Evolutionary conservation across 2,888 invertebrate species (phyloP).

Genomic region (Stegana nigrithorax): DNA sequence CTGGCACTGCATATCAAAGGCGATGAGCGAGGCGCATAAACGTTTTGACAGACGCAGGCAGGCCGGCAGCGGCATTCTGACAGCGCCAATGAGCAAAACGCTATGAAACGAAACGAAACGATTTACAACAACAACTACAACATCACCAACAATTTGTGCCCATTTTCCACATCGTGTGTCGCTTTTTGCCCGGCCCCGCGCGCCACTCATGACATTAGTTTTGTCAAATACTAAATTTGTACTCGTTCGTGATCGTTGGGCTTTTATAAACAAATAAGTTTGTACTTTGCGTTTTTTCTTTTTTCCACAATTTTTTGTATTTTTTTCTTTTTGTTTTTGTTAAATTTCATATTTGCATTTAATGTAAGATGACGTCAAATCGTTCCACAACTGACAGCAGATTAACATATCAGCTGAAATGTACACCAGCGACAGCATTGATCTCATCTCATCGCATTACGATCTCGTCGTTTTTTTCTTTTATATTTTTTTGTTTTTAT

Average conservation of each 20-base stretch:
- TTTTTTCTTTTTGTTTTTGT: neutral
- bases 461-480: no score
- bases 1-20: constrained; percentile 66
- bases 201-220: constrained; percentile 38
- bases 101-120: constrained; percentile 68
- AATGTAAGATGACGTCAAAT: constrained; percentile 57
- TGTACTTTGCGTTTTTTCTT: neutral
- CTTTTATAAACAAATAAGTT: constrained; percentile 1
- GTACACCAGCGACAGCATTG: no score
- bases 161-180: constrained; percentile 45
- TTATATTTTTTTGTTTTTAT: no score
- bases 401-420: constrained; percentile 65
- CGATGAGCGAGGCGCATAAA: constrained; percentile 28
- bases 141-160: no score
- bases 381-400: constrained; percentile 55
- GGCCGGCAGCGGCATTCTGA: no score
- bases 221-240: constrained; percentile 52
- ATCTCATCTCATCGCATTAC: no score
- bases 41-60: constrained; percentile 33
- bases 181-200: neutral
- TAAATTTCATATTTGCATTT: constrained; percentile 43
- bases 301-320: neutral
- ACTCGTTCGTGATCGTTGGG: neutral
- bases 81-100: constrained; percentile 68
- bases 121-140: constrained; percentile 65